These are phyloP conservation scores for Platycnemis pennipes DNA, from an alignment of 2,888 invertebrate species.

Conservation along the genomic window DNA sequence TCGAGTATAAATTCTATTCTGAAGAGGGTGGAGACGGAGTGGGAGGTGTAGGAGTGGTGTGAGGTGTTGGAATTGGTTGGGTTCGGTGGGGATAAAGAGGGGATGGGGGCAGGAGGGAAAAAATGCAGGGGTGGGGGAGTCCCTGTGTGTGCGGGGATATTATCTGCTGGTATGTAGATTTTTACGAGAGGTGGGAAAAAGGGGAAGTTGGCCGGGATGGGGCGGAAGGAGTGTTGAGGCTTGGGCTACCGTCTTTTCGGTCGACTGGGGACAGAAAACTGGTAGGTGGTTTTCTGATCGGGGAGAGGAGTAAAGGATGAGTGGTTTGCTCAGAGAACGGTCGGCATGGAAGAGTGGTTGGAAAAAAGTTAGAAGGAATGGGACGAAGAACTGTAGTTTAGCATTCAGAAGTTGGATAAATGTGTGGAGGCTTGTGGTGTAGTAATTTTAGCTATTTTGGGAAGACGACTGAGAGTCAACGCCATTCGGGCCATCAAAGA, in stretches of 20 bases:
- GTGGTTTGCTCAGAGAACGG: no score
- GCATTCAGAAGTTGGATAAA: no score
- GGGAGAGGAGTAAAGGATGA: no score
- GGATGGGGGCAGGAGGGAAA: neutral
- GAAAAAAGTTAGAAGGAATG: neutral
- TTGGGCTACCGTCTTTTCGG: neutral
- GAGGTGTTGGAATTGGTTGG: neutral
- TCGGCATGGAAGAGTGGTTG: neutral
- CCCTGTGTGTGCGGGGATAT: neutral
- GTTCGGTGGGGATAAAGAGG: neutral
- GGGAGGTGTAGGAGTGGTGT: neutral
- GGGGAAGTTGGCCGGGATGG: neutral
- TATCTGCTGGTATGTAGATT: neutral
- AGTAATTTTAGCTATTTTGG: no score
- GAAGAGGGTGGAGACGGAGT: neutral
- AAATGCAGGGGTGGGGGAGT: neutral
- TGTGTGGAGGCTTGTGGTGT: no score
- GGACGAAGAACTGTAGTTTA: neutral
- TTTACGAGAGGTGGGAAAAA: neutral
- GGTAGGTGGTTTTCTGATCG: neutral
- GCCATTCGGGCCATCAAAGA: no score
- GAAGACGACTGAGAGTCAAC: no score
- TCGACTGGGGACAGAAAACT: constrained; percentile 6
- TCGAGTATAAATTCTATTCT: constrained; percentile 61
- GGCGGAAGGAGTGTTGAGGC: neutral